Conservation (phyloP, 2,888 invertebrate species). For the Agrochola lota region DNA sequence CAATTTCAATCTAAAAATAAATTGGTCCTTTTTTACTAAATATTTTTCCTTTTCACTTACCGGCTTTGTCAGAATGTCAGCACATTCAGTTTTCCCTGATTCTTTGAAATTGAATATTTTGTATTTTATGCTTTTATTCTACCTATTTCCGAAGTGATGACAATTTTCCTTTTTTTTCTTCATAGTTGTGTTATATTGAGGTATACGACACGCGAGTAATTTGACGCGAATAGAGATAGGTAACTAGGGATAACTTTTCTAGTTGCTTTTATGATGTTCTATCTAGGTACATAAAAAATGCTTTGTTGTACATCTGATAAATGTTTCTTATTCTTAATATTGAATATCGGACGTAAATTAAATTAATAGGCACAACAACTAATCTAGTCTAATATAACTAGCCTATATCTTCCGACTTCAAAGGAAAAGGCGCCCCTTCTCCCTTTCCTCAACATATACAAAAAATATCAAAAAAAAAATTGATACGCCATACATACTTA, state of each 20-base stretch:
- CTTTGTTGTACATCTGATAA: background rate
- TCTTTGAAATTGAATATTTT: slow-evolving; percentile 24
- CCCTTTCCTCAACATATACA: background rate
- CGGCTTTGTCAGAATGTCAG: slow-evolving; percentile 1
- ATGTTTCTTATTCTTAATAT: background rate
- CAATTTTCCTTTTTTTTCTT: slow-evolving; percentile 7
- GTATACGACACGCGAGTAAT: background rate
- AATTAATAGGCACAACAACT: background rate
- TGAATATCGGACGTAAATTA: background rate
- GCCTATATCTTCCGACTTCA: background rate
- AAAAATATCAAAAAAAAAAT: background rate
- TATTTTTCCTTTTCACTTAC: slow-evolving; percentile 29
- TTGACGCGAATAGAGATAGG: background rate
- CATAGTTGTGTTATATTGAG: background rate
- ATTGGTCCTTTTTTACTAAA: slow-evolving; percentile 13
- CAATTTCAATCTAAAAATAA: slow-evolving; percentile 39
- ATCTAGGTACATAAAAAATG: background rate
- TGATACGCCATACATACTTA: background rate
- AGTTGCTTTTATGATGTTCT: background rate
- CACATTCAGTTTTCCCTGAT: slow-evolving; percentile 4
- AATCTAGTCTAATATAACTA: background rate
- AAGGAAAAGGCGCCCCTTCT: background rate
- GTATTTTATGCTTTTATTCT: background rate
- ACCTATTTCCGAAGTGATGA: slow-evolving; percentile 15
- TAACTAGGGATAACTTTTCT: background rate